Conservation (phyloP, 92 coral and sea anemone genomes). For the Zoanthus sociatus region DNA sequence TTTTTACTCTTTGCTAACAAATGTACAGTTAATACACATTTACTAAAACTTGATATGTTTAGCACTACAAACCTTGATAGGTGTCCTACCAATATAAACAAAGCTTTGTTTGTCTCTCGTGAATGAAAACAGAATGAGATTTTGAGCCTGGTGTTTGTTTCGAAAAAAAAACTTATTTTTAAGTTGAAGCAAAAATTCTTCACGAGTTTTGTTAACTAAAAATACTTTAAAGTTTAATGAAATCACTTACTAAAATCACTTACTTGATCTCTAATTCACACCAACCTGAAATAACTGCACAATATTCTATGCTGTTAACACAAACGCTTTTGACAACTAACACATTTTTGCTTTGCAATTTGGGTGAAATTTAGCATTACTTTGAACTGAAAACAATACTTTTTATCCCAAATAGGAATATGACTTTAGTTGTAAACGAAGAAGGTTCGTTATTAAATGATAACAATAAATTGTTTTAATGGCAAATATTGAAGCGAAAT, state of each 20-base stretch:
- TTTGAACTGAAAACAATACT: not conserved
- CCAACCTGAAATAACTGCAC: not conserved
- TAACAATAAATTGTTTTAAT: not conserved
- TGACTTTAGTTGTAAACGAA: not conserved
- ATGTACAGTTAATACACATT: not conserved
- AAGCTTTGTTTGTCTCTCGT: constrained; percentile 20
- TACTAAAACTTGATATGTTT: constrained; percentile 24
- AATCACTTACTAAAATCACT: not conserved
- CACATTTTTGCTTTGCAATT: not conserved
- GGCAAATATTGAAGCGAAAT: not conserved
- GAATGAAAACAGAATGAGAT: not conserved
- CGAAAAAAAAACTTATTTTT: not conserved
- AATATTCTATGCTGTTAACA: not conserved
- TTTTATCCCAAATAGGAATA: not conserved
- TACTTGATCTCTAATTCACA: not conserved
- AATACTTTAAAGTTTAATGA: not conserved
- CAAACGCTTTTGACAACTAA: not conserved
- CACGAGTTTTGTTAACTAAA: not conserved
- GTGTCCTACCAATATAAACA: not conserved
- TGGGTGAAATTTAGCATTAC: not conserved
- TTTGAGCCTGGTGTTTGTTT: not conserved
- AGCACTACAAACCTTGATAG: constrained; percentile 2
- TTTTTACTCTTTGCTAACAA: not conserved
- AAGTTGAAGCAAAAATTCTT: not conserved
- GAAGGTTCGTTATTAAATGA: not conserved